phyloP scores from a whole-genome alignment of 2,113 vertebrate genomes.

The Cheilinus undulatus region DNA sequence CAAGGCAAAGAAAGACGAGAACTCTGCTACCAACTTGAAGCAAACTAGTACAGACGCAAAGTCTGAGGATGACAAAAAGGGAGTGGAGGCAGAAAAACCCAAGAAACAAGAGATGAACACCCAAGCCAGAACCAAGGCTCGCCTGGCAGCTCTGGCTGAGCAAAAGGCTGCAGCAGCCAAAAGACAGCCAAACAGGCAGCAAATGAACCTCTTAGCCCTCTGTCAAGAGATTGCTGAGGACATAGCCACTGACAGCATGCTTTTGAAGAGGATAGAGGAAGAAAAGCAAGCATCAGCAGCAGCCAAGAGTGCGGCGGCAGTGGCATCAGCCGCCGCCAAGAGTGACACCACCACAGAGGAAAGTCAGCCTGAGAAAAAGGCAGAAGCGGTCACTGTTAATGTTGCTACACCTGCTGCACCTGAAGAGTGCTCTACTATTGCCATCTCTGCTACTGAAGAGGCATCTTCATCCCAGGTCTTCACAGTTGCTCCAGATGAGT shows the following conservation, averaged over 20 bases:
- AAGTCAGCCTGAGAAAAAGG: conserved; percentile 24
- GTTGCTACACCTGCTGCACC: conserved; percentile 52
- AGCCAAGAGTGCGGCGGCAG: rapidly evolving
- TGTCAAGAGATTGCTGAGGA: conserved; percentile 98
- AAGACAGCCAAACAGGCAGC: conserved; percentile 83
- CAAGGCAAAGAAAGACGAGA: conserved; percentile 30
- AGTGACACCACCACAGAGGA: conserved; percentile 55
- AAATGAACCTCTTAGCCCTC: conserved; percentile 94
- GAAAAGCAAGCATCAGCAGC: conserved; percentile 67
- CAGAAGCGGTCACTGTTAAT: conserved; percentile 29
- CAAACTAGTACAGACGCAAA: conserved; percentile 34
- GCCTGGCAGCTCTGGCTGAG: conserved; percentile 83
- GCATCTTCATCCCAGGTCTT: conserved; percentile 21
- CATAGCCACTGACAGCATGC: conserved; percentile 95
- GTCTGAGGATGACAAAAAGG: conserved; percentile 38
- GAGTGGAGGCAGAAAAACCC: conserved; percentile 54
- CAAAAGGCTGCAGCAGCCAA: conserved; percentile 82
- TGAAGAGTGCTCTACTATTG: conserved; percentile 54
- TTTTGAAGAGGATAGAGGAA: conserved; percentile 88
- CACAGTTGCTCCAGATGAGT: conserved; percentile 8
- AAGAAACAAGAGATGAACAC: conserved; percentile 87
- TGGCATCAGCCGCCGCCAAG: conserved; percentile 23
- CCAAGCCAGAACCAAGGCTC: conserved; percentile 85
- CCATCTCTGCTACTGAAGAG: conserved; percentile 64
- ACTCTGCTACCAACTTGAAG: conserved; percentile 23